These are phyloP conservation scores for Galeopsomyia nigrocyanea DNA, from an alignment of 2,888 invertebrate genomes.

Conservation along the genomic window DNA sequence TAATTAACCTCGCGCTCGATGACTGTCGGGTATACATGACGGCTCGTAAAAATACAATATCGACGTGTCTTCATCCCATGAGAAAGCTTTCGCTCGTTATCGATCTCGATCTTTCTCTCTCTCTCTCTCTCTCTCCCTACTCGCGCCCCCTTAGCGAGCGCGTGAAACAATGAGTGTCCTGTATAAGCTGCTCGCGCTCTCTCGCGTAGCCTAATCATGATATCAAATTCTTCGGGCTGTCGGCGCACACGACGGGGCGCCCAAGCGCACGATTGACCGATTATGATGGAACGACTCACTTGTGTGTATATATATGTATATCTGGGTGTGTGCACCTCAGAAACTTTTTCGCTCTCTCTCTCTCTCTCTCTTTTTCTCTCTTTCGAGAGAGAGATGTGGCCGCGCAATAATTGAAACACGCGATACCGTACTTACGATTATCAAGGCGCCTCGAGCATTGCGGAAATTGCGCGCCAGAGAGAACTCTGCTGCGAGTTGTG, in stretches of 20 bases:
- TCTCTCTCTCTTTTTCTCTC: slow-evolving; percentile 12
- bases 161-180: slow-evolving; percentile 53
- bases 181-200: slow-evolving; percentile 18
- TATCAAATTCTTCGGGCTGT: slow-evolving; percentile 68
- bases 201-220: slow-evolving; percentile 64
- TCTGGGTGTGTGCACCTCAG: too few relatives aligned
- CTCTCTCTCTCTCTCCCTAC: background rate
- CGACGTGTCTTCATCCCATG: slow-evolving; percentile 28
- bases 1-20: slow-evolving; percentile 41
- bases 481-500: too few relatives aligned
- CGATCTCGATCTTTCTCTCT: slow-evolving; percentile 48
- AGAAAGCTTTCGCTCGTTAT: slow-evolving; percentile 46
- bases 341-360: background rate
- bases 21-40: slow-evolving; percentile 36
- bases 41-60: slow-evolving; percentile 35
- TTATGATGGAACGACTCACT: slow-evolving; percentile 68
- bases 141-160: slow-evolving; percentile 22
- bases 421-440: slow-evolving; percentile 62
- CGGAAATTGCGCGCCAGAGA: slow-evolving; percentile 8
- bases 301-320: too few relatives aligned
- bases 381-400: background rate
- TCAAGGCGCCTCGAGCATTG: background rate
- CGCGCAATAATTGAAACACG: slow-evolving; percentile 66
- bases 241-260: slow-evolving; percentile 62
- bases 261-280: slow-evolving; percentile 64